phyloP scores from a whole-genome alignment of 1,140 invertebrate species.

The Drosophila insularis region DNA sequence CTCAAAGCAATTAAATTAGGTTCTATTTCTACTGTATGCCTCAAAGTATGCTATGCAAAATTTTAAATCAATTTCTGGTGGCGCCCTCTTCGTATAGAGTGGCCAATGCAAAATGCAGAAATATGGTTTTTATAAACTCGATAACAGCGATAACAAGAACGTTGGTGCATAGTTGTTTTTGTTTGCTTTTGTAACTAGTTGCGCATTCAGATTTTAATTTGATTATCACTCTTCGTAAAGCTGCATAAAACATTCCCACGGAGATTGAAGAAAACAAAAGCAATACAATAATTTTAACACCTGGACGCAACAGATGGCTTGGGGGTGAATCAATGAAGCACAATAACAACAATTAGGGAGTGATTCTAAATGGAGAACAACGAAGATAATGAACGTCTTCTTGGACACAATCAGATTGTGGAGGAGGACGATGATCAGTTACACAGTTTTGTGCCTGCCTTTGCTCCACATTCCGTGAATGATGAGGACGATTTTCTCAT shows the following conservation, averaged over 20 bases:
- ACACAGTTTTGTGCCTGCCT: constrained; percentile 61
- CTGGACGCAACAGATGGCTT: background rate
- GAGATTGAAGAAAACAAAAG: background rate
- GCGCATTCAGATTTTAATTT: background rate
- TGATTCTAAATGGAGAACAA: constrained; percentile 15
- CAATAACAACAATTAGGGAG: background rate
- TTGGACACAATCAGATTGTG: background rate
- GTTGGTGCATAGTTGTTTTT: background rate
- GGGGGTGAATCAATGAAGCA: constrained; percentile 6
- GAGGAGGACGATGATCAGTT: constrained; percentile 37
- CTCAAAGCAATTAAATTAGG: too few species aligned
- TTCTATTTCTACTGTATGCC: too few species aligned
- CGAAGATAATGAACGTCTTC: constrained; percentile 29
- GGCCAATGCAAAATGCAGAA: too few species aligned
- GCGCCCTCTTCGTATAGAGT: too few species aligned
- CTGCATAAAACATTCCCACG: background rate
- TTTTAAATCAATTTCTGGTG: too few species aligned
- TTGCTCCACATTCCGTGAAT: constrained; percentile 25
- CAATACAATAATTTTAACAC: background rate
- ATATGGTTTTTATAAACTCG: too few species aligned
- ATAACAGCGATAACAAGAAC: background rate
- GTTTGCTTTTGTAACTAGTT: background rate
- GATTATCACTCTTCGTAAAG: background rate
- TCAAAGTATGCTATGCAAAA: too few species aligned
- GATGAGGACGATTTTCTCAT: constrained; percentile 30